Conservation (phyloP, 2,888 invertebrate genomes). For the Hirtodrosophila trivittata region DNA sequence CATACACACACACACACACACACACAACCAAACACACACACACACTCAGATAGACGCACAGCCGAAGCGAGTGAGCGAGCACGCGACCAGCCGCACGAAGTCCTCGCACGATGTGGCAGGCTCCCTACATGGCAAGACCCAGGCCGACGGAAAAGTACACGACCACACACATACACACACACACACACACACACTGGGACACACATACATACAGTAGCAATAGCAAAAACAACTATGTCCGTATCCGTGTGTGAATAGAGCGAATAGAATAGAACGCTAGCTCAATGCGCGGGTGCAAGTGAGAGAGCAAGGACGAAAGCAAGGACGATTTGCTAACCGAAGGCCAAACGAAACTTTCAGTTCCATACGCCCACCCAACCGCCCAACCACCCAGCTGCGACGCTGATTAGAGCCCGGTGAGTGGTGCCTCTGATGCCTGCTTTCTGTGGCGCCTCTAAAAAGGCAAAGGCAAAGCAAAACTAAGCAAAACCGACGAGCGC, state of each 20-base stretch:
- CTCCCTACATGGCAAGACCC: constrained; percentile 35
- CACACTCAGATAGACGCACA: constrained; percentile 21
- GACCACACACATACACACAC: constrained; percentile 42
- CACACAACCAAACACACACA: constrained; percentile 13
- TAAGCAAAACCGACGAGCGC: constrained; percentile 39
- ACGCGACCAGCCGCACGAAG: constrained; percentile 34
- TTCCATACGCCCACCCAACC: constrained; percentile 6
- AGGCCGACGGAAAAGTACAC: constrained; percentile 70
- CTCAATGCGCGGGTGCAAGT: constrained; percentile 29
- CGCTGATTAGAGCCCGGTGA: constrained; percentile 45
- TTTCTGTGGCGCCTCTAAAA: constrained; percentile 29
- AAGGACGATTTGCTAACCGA: constrained; percentile 72
- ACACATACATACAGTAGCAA: constrained; percentile 24
- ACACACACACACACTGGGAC: constrained; percentile 20
- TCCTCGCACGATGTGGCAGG: constrained; percentile 33
- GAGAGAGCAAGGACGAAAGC: constrained; percentile 21
- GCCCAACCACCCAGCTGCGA: not conserved
- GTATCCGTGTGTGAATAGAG: constrained; percentile 46
- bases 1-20: constrained; percentile 21
- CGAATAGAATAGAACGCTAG: constrained; percentile 40
- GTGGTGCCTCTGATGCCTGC: not conserved
- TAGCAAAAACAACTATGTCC: constrained; percentile 43
- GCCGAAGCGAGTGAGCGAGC: constrained; percentile 30
- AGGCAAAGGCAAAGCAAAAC: constrained; percentile 41
- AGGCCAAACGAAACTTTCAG: constrained; percentile 58